These are phyloP conservation scores for Selene dorsalis DNA, from an alignment of 2,797 vertebrate genomes.

Conservation along the genomic window DNA sequence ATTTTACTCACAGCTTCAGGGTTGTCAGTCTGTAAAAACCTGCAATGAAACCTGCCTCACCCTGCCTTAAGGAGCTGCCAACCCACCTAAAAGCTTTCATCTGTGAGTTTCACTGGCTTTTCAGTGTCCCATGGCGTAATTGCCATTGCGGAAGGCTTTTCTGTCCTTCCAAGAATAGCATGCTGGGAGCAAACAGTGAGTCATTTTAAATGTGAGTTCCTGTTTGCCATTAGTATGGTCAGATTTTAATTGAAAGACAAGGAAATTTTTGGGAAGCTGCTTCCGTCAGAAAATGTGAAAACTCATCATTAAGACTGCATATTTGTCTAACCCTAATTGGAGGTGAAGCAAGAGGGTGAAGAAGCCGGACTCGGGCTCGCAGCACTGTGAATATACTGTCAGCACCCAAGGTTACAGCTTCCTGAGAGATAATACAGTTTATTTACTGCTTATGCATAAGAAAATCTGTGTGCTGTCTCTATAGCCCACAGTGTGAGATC, in stretches of 20 bases:
- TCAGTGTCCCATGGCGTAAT: slow-evolving; percentile 54
- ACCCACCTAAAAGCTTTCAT: slow-evolving; percentile 68
- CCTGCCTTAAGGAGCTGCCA: slow-evolving; percentile 66
- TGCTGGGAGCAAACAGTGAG: slow-evolving; percentile 32
- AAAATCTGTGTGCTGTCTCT: slow-evolving; percentile 60
- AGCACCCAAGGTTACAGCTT: slow-evolving; percentile 58
- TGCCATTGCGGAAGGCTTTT: slow-evolving; percentile 43
- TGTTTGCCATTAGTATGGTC: slow-evolving; percentile 29
- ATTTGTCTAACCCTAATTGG: slow-evolving; percentile 44
- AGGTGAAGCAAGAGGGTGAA: slow-evolving; percentile 48
- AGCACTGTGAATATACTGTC: slow-evolving; percentile 47
- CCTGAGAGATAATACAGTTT: slow-evolving; percentile 67
- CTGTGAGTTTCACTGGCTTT: slow-evolving; percentile 43
- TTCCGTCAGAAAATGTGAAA: slow-evolving; percentile 20
- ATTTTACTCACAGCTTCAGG: slow-evolving; percentile 69
- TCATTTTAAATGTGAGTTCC: slow-evolving; percentile 19
- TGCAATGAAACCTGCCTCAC: slow-evolving; percentile 65
- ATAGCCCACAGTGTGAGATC: slow-evolving; percentile 63
- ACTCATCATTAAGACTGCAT: slow-evolving; percentile 47
- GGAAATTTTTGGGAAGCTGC: slow-evolving; percentile 9
- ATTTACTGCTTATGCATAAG: slow-evolving; percentile 67
- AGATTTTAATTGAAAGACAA: slow-evolving; percentile 42
- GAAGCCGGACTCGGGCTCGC: slow-evolving; percentile 33
- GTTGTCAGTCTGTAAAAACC: slow-evolving; percentile 71
- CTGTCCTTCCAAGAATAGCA: slow-evolving; percentile 48